These are phyloP conservation scores for Berghia stephanieae DNA, from an alignment of 1,140 invertebrate genomes.

Conservation along the genomic window DNA sequence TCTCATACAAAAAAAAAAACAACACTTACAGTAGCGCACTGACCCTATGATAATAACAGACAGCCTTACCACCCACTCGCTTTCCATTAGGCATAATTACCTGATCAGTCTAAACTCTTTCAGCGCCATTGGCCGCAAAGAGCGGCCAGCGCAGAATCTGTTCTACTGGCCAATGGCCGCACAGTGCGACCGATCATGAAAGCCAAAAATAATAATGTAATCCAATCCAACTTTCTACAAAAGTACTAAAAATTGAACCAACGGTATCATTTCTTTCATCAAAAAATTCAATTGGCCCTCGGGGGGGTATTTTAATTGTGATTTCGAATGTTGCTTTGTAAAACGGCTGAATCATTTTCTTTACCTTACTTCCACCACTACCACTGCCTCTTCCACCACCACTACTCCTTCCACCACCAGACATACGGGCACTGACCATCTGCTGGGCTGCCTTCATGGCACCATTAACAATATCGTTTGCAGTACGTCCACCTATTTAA, in stretches of 20 bases:
- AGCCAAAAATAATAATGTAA: background rate
- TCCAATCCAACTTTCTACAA: background rate
- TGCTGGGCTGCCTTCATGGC: constrained; percentile 78
- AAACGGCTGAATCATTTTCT: background rate
- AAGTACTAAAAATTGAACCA: background rate
- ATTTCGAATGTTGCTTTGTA: background rate
- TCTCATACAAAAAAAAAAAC: too few relatives aligned
- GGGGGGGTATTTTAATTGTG: too few relatives aligned
- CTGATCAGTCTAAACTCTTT: too few relatives aligned
- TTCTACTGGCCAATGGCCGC: too few relatives aligned
- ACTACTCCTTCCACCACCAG: constrained; percentile 53
- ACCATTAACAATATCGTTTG: constrained; percentile 85
- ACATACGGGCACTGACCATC: constrained; percentile 76
- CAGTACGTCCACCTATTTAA: constrained; percentile 81
- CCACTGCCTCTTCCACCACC: constrained; percentile 56
- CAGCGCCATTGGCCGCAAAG: too few relatives aligned
- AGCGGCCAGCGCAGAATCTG: too few relatives aligned
- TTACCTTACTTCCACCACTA: constrained; percentile 47
- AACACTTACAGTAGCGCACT: too few relatives aligned
- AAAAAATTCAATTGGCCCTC: too few relatives aligned
- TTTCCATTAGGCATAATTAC: too few relatives aligned
- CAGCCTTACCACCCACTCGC: too few relatives aligned
- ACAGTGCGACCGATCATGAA: too few relatives aligned
- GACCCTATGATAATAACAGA: too few relatives aligned
- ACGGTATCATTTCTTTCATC: background rate